These are phyloP conservation scores for Helogale parvula DNA, from an alignment of 2,113 vertebrate genomes.

Conservation along the genomic window DNA sequence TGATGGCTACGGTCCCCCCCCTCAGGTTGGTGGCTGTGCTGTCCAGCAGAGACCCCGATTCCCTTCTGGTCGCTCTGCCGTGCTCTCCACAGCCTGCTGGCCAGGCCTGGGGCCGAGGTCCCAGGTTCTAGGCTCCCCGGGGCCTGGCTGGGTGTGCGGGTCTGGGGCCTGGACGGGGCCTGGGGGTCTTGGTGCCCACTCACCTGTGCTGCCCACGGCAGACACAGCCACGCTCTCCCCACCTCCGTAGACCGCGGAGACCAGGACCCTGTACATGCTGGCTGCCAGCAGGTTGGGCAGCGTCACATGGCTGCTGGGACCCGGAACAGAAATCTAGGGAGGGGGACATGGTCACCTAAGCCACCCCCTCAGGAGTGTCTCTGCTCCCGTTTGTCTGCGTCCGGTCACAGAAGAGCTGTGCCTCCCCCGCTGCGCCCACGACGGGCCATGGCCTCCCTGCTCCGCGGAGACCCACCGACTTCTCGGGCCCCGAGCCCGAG, in stretches of 20 bases:
- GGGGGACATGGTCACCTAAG: accelerated
- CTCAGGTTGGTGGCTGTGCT: accelerated
- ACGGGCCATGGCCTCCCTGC: accelerated
- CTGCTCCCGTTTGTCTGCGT: too few species aligned
- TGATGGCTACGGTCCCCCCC: not conserved
- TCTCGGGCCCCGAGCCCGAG: slow-evolving; percentile 76
- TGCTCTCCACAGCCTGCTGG: accelerated
- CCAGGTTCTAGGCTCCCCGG: too few species aligned
- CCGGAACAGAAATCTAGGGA: slow-evolving; percentile 88
- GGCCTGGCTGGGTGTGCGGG: not conserved
- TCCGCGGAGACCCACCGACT: slow-evolving; percentile 75
- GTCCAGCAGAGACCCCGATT: accelerated
- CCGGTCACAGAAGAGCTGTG: not conserved
- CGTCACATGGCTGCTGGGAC: slow-evolving; percentile 82
- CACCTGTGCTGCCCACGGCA: slow-evolving; percentile 89
- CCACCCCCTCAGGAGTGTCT: accelerated
- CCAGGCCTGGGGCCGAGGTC: not conserved
- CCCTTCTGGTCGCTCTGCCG: not conserved
- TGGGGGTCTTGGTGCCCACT: not conserved
- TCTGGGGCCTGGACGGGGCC: not conserved
- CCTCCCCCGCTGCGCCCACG: accelerated
- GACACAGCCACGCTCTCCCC: slow-evolving; percentile 88
- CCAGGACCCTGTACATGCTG: slow-evolving; percentile 89
- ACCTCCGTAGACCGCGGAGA: slow-evolving; percentile 90
- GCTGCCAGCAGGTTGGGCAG: slow-evolving; percentile 90